Evolutionary conservation across 2,888 invertebrate genomes (phyloP).

Genomic region (Thereva unica): DNA sequence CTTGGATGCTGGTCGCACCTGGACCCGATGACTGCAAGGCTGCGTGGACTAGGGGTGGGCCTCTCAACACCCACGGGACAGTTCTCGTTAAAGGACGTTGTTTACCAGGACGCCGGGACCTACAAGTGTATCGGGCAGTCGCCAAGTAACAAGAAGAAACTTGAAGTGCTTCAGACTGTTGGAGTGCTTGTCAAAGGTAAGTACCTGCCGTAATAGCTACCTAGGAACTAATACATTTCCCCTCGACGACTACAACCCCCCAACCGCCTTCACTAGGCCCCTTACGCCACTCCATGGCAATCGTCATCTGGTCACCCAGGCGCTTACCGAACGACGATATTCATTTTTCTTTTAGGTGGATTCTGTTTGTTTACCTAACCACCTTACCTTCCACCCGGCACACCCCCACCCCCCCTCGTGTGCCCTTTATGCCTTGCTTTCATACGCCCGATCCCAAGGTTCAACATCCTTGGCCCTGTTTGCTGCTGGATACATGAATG

Average conservation of each 20-base stretch:
- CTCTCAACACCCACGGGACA: slow-evolving; percentile 63
- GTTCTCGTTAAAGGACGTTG: slow-evolving; percentile 69
- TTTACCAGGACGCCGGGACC: slow-evolving; percentile 77
- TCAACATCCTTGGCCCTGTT: not conserved
- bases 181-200: slow-evolving; percentile 63
- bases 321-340: not conserved
- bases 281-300: too few species aligned
- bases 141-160: slow-evolving; percentile 58
- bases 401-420: not conserved
- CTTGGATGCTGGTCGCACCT: slow-evolving; percentile 69
- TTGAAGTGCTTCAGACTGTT: slow-evolving; percentile 62
- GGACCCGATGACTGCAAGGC: slow-evolving; percentile 60
- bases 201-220: slow-evolving; percentile 45
- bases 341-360: not conserved
- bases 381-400: not conserved
- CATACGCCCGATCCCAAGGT: not conserved
- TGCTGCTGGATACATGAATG: slow-evolving; percentile 27
- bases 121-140: slow-evolving; percentile 70
- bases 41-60: slow-evolving; percentile 64
- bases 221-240: not conserved
- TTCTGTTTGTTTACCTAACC: slow-evolving; percentile 21
- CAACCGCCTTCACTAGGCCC: too few species aligned
- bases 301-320: too few species aligned
- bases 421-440: too few species aligned
- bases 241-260: too few species aligned